Evolutionary conservation across 1,140 invertebrate species (phyloP), one percentile per base, ranked within the genome.

Genomic region (Plodia interpunctella): DNA sequence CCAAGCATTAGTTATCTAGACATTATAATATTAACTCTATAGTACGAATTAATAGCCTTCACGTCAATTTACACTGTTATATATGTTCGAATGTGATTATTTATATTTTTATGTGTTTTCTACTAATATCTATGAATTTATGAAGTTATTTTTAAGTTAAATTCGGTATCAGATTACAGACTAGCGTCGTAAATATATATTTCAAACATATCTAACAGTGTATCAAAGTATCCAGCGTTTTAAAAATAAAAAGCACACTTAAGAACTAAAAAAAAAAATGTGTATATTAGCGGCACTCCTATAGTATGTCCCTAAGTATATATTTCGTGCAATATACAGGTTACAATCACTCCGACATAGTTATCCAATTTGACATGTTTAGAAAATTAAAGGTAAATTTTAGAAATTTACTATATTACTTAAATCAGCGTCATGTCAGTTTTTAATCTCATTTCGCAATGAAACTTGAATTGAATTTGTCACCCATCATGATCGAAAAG

Each of bases 181-280:
- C 20, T n/a, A 21, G 13, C 20, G 2, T 21, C 25, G 25, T 10
- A 15, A 20, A 5, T 53, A 20, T 53, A 25, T 21, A 25, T 53
- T 53, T 5, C 10, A 13, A 53, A 21, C 51, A 25, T 53, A 10
- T n/a, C 1, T n/a, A 20, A 53, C 51, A 68, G 55, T 49, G 63
- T 62, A 63, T 49, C 64, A 57, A 65, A 55, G 55, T 49, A 62
- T 35, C n/a, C 56, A 64, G 60, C 68, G 62, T 58, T 58, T 60
- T 70, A 66, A 72, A 78, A 77, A 76, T 75, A 61, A 83, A 72
- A 74, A 86, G 74, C 78, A 73, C 76, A 65, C 80, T 84, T 84
- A 84, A 30, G 70, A 64, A 76, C 80, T 83, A 81, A 56, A 62
- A 81, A 81, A 78, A 74, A 76, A n/a, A 74, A 74, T 68, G 70